phyloP scores from a whole-genome alignment of 1,140 invertebrate species.

The Cherax destructor region DNA sequence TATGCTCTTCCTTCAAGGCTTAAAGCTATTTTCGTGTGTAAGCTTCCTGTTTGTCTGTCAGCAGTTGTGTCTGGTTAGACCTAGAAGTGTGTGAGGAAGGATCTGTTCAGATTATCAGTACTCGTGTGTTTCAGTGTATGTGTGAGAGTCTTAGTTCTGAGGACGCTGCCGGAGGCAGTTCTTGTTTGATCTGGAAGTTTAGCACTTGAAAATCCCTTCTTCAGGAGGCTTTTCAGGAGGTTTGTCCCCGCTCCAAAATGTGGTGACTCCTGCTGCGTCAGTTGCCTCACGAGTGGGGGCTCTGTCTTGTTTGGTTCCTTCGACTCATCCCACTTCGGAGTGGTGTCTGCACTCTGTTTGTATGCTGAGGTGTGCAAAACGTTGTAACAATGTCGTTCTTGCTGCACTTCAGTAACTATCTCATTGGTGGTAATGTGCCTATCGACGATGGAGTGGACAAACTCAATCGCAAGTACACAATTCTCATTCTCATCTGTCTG shows the following conservation, averaged over 20 bases:
- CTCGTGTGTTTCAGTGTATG: not conserved
- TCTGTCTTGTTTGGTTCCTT: not conserved
- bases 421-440: constrained; percentile 76
- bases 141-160: not conserved
- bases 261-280: not conserved
- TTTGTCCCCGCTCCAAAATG: not conserved
- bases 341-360: too few species aligned
- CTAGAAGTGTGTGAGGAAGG: too few species aligned
- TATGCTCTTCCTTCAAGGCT: too few species aligned
- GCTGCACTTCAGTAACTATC: constrained; percentile 75
- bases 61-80: too few species aligned
- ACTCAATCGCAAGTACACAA: constrained; percentile 79
- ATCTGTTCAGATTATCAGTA: too few species aligned
- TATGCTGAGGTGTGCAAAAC: too few species aligned
- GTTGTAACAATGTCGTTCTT: constrained; percentile 73
- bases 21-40: too few species aligned
- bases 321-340: not conserved
- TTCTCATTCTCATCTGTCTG: constrained; percentile 78
- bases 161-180: not conserved
- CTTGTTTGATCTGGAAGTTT: not conserved
- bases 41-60: too few species aligned
- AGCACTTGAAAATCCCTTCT: not conserved
- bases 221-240: not conserved
- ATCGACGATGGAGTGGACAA: constrained; percentile 80
- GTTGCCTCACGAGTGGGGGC: not conserved